Conservation (phyloP, 2,797 vertebrate genomes). For the Enteromius afrohamiltoni region DNA sequence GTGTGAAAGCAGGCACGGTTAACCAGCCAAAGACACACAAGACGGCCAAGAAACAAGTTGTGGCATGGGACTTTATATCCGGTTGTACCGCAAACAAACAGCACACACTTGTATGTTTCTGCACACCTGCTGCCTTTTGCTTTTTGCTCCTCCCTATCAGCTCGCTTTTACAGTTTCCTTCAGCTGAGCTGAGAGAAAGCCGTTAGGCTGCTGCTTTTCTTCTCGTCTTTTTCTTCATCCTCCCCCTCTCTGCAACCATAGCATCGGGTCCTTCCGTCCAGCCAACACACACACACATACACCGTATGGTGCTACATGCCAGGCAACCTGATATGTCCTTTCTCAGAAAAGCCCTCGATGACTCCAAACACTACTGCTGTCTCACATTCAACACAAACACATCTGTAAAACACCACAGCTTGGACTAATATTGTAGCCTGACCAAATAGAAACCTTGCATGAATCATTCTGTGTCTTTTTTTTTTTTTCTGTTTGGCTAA, state of each 20-base stretch:
- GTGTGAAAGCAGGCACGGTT: constrained; percentile 38
- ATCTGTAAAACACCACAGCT: constrained; percentile 63
- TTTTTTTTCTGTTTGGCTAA: neutral
- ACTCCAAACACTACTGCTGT: constrained; percentile 12
- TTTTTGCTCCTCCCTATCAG: constrained; percentile 63
- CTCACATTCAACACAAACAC: constrained; percentile 53
- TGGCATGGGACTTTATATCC: constrained; percentile 37
- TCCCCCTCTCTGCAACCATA: constrained; percentile 15
- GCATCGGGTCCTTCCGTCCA: constrained; percentile 9
- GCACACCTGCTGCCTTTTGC: constrained; percentile 78
- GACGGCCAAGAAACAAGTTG: constrained; percentile 28
- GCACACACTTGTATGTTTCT: constrained; percentile 45
- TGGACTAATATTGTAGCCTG: neutral
- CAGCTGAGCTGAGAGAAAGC: constrained; percentile 71
- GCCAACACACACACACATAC: constrained; percentile 22
- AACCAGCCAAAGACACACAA: constrained; percentile 60
- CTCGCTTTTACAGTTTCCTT: constrained; percentile 65
- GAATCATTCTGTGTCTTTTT: neutral
- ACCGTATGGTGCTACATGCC: constrained; percentile 52
- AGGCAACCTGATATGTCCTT: constrained; percentile 63
- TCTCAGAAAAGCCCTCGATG: constrained; percentile 50
- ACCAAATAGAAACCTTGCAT: neutral
- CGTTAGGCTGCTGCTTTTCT: constrained; percentile 69
- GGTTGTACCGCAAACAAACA: constrained; percentile 56
- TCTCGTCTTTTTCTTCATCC: constrained; percentile 27